Conservation (phyloP, 2,888 invertebrate genomes). For the Mystacides longicornis region DNA sequence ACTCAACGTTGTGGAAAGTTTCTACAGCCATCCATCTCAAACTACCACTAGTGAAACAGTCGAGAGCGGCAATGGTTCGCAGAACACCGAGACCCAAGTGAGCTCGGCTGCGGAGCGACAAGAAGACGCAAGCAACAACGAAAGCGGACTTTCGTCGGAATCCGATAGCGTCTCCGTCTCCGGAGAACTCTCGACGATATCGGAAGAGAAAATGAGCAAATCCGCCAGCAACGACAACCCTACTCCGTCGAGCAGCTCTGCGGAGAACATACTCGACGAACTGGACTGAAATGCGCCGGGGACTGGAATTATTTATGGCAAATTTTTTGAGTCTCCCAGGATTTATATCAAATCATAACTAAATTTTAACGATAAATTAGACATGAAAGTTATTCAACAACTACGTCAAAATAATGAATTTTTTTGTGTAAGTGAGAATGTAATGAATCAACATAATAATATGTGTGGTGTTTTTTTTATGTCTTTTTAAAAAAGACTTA, state of each 20-base stretch:
- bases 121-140: not conserved
- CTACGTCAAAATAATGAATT: too few relatives aligned
- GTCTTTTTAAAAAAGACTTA: too few relatives aligned
- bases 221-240: not conserved
- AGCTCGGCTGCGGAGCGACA: not conserved
- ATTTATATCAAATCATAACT: too few relatives aligned
- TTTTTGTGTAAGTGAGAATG: too few relatives aligned
- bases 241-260: conserved; percentile 3
- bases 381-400: too few relatives aligned
- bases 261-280: conserved; percentile 12
- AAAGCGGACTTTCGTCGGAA: not conserved
- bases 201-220: conserved; percentile 1
- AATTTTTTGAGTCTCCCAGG: too few relatives aligned
- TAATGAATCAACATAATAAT: too few relatives aligned
- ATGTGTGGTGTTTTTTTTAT: too few relatives aligned
- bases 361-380: too few relatives aligned
- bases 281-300: conserved; percentile 10
- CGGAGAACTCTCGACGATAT: conserved; percentile 5
- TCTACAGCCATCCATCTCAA: conserved; percentile 3
- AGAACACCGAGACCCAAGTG: too few relatives aligned
- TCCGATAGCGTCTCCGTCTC: conserved; percentile 2
- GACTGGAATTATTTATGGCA: too few relatives aligned
- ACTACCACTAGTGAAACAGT: not conserved
- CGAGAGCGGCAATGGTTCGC: not conserved
- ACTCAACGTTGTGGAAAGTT: conserved; percentile 30